Evolutionary conservation across 2,888 invertebrate species (phyloP).

Genomic region (Cryptus viduatorius): DNA sequence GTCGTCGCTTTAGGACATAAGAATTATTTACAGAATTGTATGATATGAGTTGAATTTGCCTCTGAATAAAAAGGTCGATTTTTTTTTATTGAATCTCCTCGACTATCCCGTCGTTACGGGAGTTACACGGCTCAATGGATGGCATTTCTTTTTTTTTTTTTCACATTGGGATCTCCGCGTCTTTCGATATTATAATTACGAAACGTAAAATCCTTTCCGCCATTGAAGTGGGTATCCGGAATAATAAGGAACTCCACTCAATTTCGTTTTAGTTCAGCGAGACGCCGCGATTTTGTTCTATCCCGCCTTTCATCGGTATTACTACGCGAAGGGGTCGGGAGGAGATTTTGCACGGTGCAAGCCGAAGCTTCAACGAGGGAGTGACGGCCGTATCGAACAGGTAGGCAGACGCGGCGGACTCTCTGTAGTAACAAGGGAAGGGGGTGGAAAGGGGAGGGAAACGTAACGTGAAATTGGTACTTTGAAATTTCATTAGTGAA

Average conservation of each 20-base stretch:
- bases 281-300: constrained; percentile 3
- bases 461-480: constrained; percentile 84
- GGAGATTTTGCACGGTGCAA: neutral
- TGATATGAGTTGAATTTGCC: too few relatives aligned
- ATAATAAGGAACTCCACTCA: constrained; percentile 6
- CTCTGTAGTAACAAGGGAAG: constrained; percentile 67
- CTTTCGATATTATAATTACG: constrained; percentile 16
- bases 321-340: neutral
- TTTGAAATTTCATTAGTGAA: constrained; percentile 85
- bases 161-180: neutral
- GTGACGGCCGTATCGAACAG: constrained; percentile 71
- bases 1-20: too few relatives aligned
- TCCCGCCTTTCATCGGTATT: neutral
- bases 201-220: neutral
- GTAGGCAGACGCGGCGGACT: constrained; percentile 67
- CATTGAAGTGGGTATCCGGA: neutral
- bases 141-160: neutral
- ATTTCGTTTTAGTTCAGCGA: constrained; percentile 12
- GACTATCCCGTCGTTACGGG: too few relatives aligned
- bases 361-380: constrained; percentile 6
- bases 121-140: constrained; percentile 1
- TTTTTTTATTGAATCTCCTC: too few relatives aligned
- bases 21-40: too few relatives aligned
- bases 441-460: constrained; percentile 29
- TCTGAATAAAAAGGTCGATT: too few relatives aligned